Evolutionary conservation across 2,113 vertebrate genomes (phyloP).

Genomic region (Pollachius pollachius): DNA sequence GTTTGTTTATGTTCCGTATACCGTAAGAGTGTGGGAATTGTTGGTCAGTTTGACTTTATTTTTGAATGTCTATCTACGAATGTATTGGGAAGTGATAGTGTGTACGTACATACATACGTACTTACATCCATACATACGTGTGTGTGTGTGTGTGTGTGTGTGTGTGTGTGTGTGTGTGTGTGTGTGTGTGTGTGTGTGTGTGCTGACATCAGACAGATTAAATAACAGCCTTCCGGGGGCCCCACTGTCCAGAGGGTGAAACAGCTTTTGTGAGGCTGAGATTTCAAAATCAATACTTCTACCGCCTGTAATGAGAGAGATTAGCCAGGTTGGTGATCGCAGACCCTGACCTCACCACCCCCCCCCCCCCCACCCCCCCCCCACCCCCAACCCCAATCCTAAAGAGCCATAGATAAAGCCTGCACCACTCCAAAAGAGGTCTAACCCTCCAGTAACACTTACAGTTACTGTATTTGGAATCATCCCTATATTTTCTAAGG

Average conservation of each 20-base stretch:
- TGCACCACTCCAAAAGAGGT: no score
- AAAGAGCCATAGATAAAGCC: no score
- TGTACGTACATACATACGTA: no score
- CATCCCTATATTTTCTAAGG: no score
- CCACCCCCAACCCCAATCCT: conserved; percentile 1
- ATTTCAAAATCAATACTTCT: conserved; percentile 56
- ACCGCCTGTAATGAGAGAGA: conserved; percentile 42
- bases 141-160: not conserved
- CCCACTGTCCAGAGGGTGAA: conserved; percentile 50
- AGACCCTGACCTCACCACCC: conserved; percentile 24
- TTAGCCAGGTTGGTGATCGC: conserved; percentile 33
- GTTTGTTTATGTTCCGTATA: no score
- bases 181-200: conserved; percentile 26
- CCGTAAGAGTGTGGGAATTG: not conserved
- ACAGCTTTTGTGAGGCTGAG: conserved; percentile 51
- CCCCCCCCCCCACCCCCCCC: conserved; percentile 12
- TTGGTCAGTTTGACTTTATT: conserved; percentile 27
- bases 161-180: conserved; percentile 16
- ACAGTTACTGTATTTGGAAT: no score
- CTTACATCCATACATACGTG: no score
- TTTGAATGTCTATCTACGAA: conserved; percentile 15
- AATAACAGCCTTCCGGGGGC: conserved; percentile 40
- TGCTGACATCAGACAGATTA: conserved; percentile 28
- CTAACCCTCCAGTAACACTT: no score
- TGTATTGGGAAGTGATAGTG: not conserved